phyloP scores from a whole-genome alignment of 1,140 invertebrate species.

The Drosophila bipectinata region DNA sequence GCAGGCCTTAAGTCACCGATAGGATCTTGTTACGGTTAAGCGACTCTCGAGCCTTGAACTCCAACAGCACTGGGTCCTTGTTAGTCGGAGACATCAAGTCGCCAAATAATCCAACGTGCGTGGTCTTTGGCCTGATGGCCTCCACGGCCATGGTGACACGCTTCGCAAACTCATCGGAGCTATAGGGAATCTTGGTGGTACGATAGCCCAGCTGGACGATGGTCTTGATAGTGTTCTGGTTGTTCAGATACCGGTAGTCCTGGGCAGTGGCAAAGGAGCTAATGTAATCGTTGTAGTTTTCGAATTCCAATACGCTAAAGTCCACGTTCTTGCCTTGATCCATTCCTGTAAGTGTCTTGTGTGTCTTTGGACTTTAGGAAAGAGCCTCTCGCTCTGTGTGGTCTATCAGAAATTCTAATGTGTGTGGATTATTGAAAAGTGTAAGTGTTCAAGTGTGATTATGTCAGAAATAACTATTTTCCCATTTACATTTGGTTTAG shows the following conservation, averaged over 20 bases:
- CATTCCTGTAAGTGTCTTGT: conserved; percentile 17
- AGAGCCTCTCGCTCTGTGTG: conserved; percentile 1
- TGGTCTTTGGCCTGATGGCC: conserved; percentile 55
- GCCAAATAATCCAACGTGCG: conserved; percentile 21
- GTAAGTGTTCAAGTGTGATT: conserved; percentile 10
- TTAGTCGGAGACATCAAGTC: conserved; percentile 26
- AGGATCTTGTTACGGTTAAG: conserved; percentile 63
- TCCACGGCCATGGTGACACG: conserved; percentile 50
- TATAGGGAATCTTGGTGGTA: conserved; percentile 57
- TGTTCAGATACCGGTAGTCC: conserved; percentile 56
- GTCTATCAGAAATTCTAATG: not conserved
- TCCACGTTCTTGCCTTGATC: conserved; percentile 32
- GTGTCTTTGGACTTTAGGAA: not conserved
- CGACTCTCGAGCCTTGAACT: conserved; percentile 58
- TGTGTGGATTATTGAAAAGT: conserved; percentile 31
- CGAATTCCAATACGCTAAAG: conserved; percentile 54
- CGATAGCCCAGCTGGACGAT: conserved; percentile 74
- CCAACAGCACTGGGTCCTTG: conserved; percentile 58
- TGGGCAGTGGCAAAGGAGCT: conserved; percentile 53
- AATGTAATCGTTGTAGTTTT: conserved; percentile 66
- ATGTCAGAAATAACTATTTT: not conserved
- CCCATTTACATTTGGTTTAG: conserved; percentile 10
- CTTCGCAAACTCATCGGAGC: conserved; percentile 39
- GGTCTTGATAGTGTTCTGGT: conserved; percentile 8
- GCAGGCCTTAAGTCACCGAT: conserved; percentile 44